Percentiles rank a stretch among this genome's conserved stretches.
These are phyloP conservation scores for Scolopax mira DNA, from an alignment of 2,113 vertebrate genomes.

Conservation along the genomic window DNA sequence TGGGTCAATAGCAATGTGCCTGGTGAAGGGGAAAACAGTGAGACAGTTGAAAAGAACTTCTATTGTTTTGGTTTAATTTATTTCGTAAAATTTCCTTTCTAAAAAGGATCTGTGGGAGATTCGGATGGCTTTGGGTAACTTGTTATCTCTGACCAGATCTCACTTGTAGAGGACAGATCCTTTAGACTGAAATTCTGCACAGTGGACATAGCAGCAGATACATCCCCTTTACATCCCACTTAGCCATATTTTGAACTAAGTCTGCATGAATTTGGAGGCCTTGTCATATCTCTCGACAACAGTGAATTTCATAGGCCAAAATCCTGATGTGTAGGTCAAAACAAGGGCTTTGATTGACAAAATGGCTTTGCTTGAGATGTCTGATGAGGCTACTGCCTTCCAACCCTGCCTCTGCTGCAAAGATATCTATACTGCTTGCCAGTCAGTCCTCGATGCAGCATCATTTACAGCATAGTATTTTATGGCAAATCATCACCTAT, in stretches of 20 bases:
- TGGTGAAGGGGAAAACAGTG: not conserved
- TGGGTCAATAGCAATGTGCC: not conserved
- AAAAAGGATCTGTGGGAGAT: not conserved
- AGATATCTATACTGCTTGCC: not conserved
- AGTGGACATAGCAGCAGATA: not conserved
- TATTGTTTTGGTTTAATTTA: not conserved
- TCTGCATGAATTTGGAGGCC: not conserved
- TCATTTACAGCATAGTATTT: not conserved
- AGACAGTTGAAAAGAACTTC: not conserved
- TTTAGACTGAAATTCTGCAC: not conserved
- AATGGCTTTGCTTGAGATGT: not conserved
- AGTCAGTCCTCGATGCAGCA: not conserved
- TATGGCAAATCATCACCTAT: not conserved
- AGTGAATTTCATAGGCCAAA: not conserved
- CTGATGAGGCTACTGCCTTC: constrained; percentile 2
- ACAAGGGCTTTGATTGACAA: constrained; percentile 22
- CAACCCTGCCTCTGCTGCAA: not conserved
- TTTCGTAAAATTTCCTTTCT: not conserved
- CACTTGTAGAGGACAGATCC: not conserved
- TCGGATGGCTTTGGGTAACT: not conserved
- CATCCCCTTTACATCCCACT: not conserved
- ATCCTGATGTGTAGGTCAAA: not conserved
- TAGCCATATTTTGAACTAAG: not conserved
- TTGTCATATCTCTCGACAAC: not conserved
- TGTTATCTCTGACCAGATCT: not conserved